These are phyloP conservation scores for Cydia splendana DNA, from an alignment of 1,140 invertebrate genomes.

Conservation along the genomic window DNA sequence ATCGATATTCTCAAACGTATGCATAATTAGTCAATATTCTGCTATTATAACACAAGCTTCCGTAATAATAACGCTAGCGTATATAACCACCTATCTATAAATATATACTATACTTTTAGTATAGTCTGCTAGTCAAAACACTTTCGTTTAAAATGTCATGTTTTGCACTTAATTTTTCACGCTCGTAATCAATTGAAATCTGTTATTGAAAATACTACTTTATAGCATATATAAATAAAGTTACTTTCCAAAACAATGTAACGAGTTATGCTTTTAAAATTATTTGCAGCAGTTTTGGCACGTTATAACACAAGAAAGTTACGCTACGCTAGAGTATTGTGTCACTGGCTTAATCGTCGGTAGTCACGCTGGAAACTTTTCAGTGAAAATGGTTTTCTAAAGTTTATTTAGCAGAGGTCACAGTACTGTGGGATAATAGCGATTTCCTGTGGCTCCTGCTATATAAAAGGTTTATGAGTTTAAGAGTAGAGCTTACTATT, in stretches of 20 bases:
- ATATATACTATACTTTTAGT: background rate
- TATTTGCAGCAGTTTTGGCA: background rate
- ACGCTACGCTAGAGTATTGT: background rate
- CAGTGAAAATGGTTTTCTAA: too few species aligned
- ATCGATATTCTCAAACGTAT: too few species aligned
- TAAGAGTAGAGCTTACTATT: too few species aligned
- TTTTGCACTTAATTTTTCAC: background rate
- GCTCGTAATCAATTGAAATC: background rate
- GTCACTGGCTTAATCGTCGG: background rate
- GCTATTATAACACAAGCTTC: background rate
- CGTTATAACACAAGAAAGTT: conserved; percentile 13
- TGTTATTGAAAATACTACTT: background rate
- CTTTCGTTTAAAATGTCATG: conserved; percentile 7
- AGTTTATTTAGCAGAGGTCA: too few species aligned
- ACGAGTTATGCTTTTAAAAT: background rate
- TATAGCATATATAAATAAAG: background rate
- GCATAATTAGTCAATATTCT: background rate
- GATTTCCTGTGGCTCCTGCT: too few species aligned
- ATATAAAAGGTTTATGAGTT: too few species aligned
- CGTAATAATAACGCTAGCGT: too few species aligned
- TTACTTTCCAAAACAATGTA: background rate
- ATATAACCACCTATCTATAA: background rate
- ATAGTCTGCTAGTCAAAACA: background rate
- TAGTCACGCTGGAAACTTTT: background rate
- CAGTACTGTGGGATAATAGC: too few species aligned